Conservation (phyloP, 2,113 vertebrate genomes). For the Marmota monax region DNA sequence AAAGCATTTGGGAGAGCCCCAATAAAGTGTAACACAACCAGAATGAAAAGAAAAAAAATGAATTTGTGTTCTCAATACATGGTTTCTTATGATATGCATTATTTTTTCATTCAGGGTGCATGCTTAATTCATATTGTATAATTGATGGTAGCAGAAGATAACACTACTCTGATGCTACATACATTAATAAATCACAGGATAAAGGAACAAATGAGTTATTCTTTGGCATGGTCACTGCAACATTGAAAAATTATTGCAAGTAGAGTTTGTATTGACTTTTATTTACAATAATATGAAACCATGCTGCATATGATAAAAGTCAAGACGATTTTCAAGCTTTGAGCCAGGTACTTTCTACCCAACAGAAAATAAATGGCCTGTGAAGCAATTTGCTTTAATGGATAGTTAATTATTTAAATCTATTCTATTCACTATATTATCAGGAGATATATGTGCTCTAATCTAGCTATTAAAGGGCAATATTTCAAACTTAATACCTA, state of each 20-base stretch:
- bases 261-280: background rate
- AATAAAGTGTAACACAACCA: background rate
- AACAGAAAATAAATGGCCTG: background rate
- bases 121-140: background rate
- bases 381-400: constrained; percentile 1
- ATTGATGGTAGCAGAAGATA: background rate
- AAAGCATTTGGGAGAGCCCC: background rate
- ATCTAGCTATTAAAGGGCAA: background rate
- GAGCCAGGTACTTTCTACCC: background rate
- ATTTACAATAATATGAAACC: background rate
- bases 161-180: background rate
- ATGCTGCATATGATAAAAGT: background rate
- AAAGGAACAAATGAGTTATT: background rate
- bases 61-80: background rate
- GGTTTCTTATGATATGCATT: background rate
- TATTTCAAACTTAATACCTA: constrained; percentile 25
- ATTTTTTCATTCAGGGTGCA: background rate
- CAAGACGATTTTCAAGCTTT: background rate
- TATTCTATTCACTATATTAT: background rate
- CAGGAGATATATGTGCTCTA: background rate
- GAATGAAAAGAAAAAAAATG: background rate
- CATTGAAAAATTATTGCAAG: background rate
- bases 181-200: background rate
- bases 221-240: background rate
- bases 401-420: constrained; percentile 57